phyloP scores from a whole-genome alignment of 1,140 invertebrate species.

The Augochlora pura region DNA sequence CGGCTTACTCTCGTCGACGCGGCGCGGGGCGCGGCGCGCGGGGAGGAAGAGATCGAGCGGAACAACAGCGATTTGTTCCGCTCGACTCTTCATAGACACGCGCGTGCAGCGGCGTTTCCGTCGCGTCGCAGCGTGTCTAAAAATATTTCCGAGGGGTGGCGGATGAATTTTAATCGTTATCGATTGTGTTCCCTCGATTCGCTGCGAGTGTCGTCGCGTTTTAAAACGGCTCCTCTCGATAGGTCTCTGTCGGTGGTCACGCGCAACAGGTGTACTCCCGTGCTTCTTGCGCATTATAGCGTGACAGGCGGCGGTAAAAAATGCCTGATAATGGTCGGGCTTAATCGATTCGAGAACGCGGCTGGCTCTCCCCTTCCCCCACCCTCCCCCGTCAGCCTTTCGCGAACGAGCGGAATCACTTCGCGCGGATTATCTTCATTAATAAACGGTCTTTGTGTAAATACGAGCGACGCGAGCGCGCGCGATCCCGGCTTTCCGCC shows the following conservation, averaged over 20 bases:
- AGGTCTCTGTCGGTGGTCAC: conserved; percentile 62
- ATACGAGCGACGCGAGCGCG: no score
- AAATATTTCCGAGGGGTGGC: not conserved
- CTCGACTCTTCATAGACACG: conserved; percentile 42
- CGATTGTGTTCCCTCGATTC: conserved; percentile 37
- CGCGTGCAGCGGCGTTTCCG: no score
- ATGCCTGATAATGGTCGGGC: conserved; percentile 24
- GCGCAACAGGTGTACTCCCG: conserved; percentile 60
- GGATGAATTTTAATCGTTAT: conserved; percentile 33
- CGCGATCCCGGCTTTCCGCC: no score
- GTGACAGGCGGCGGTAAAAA: conserved; percentile 29
- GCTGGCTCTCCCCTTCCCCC: no score
- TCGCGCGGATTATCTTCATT: not conserved
- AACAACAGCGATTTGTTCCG: conserved; percentile 29
- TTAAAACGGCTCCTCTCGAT: conserved; percentile 55
- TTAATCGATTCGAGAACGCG: not conserved
- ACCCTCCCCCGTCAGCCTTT: no score
- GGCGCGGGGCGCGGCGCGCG: not conserved
- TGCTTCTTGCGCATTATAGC: conserved; percentile 34
- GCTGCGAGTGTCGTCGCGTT: conserved; percentile 6
- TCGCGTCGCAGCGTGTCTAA: not conserved
- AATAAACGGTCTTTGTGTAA: no score
- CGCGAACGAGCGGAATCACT: not conserved
- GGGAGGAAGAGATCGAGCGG: not conserved
- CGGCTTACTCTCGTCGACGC: conserved; percentile 3